Evolutionary conservation across 2,888 invertebrate genomes (phyloP), one percentile per base, ranked within the genome.

Genomic region (Allacma fusca): DNA sequence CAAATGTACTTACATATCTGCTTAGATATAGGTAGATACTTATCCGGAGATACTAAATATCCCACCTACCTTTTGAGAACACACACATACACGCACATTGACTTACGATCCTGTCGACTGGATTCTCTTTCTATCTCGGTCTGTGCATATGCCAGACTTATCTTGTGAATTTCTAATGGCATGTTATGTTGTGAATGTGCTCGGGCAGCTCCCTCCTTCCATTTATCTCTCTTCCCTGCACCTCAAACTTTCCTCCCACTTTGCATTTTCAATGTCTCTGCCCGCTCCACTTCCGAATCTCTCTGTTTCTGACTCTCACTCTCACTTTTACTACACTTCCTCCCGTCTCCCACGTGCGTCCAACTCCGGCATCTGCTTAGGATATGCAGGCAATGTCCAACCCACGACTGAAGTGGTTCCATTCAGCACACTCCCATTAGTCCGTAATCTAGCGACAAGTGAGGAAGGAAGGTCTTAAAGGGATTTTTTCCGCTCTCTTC

Each of bases 261-360:
- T 34, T 34, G 34, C 34, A 34, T 34, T 34, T 34, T 34, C 34
- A 34, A 9, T 34, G 34, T n/a, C n/a, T n/a, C n/a, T n/a, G n/a
- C n/a, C n/a, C n/a, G n/a, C n/a, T n/a, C n/a, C 28, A 29, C 21
- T 34, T 24, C 62, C 78, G 43, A 62, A 74, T 43, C 21, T 19
- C n/a, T 21, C 72, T 19, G n/a, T 26, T 19, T 65, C 24, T 62
- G 50, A n/a, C 44, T 44, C 16, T 13, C n/a, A n/a, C n/a, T n/a
- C n/a, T 57, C 57, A 50, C 24, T 44, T 24, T 44, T 44, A 71
- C 23, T 44, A 23, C 40, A 40, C 34, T 34, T 34, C 9, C 34
- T 34, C 34, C 34, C 34, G 4, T 34, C 9, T 34, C 34, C 34
- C 34, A 34, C 34, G 34, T 34, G 34, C 34, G 34, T 34, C 34